Conservation (phyloP, 2,888 invertebrate species). For the Ditylenchus weischeri region DNA sequence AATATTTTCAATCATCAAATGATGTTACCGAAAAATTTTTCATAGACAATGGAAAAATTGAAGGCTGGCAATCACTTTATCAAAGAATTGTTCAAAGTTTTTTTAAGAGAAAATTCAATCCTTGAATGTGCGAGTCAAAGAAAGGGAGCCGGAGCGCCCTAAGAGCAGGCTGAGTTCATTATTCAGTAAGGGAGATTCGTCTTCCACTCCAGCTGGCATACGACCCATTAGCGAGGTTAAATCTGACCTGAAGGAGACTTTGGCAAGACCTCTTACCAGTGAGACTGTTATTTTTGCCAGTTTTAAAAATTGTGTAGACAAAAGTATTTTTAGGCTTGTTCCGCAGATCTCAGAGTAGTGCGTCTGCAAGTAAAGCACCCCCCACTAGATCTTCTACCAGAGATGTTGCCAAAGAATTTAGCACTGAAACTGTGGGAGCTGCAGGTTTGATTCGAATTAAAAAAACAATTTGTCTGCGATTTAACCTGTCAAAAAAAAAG, state of each 20-base stretch:
- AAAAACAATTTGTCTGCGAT: no score
- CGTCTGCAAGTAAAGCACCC: no score
- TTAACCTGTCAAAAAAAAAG: no score
- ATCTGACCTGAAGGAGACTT: slow-evolving; percentile 23
- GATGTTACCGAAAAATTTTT: no score
- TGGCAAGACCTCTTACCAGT: slow-evolving; percentile 22
- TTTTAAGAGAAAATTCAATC: background rate
- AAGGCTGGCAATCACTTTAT: no score
- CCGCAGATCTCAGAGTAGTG: slow-evolving; percentile 12
- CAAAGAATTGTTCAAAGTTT: no score
- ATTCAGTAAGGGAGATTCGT: slow-evolving; percentile 4
- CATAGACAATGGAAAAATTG: no score
- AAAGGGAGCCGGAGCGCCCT: slow-evolving; percentile 21
- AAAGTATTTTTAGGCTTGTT: slow-evolving; percentile 16
- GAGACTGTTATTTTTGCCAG: background rate
- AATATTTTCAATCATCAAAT: no score
- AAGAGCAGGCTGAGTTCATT: slow-evolving; percentile 19
- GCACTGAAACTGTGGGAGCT: no score
- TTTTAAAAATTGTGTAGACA: background rate
- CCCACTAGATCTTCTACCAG: no score
- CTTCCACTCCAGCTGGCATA: slow-evolving; percentile 3
- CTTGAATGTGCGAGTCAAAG: slow-evolving; percentile 26
- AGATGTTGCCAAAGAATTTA: no score
- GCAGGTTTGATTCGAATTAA: no score
- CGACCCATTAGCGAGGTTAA: background rate